These are phyloP conservation scores for Parelbella ahira DNA, from an alignment of 2,888 invertebrate species.

Conservation along the genomic window DNA sequence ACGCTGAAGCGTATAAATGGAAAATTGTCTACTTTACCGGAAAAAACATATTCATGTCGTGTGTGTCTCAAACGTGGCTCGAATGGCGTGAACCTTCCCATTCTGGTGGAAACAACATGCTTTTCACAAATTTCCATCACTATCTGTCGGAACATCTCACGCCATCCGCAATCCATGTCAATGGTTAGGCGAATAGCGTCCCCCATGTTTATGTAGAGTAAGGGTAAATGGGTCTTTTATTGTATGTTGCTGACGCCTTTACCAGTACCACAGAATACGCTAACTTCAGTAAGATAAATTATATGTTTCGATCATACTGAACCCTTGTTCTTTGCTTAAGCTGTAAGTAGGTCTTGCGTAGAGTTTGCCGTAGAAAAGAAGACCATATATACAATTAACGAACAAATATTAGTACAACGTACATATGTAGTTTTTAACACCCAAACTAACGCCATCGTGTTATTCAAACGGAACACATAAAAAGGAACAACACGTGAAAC, in stretches of 20 bases:
- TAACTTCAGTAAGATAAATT: no score
- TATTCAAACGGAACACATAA: constrained; percentile 68
- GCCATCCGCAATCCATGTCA: constrained; percentile 31
- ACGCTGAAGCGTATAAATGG: constrained; percentile 2
- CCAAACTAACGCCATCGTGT: constrained; percentile 63
- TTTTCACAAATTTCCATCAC: constrained; percentile 36
- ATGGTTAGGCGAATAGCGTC: constrained; percentile 25
- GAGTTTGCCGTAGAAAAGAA: no score
- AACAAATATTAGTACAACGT: no score
- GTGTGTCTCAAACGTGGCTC: constrained; percentile 26
- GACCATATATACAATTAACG: no score
- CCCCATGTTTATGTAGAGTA: constrained; percentile 6
- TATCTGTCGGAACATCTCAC: constrained; percentile 34
- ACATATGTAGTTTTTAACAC: constrained; percentile 48
- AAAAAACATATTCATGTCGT: constrained; percentile 14
- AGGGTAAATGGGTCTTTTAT: constrained; percentile 8
- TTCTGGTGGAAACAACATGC: constrained; percentile 35
- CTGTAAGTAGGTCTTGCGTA: no score
- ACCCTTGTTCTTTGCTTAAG: no score
- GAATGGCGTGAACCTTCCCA: constrained; percentile 37
- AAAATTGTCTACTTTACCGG: constrained; percentile 3
- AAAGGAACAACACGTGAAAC: constrained; percentile 70
- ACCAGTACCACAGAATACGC: no score
- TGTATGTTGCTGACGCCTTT: constrained; percentile 17
- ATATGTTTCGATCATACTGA: no score